Conservation (phyloP, 1,140 invertebrate species). For the Zaprionus inermis region DNA sequence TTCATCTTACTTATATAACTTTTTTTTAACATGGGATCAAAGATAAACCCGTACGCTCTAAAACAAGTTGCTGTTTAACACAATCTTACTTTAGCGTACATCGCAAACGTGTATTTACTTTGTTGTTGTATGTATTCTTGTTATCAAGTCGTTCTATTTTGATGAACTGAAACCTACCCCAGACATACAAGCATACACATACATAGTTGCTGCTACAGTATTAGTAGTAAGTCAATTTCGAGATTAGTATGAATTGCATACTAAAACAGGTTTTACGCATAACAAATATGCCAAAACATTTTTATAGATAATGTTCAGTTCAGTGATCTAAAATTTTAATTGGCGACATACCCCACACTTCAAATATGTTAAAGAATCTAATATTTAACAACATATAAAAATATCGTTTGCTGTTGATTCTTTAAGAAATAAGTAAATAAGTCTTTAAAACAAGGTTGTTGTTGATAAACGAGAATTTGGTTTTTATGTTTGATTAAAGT, state of each 20-base stretch:
- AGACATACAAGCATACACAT: background rate
- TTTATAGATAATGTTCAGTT: slow-evolving; percentile 10
- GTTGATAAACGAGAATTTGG: slow-evolving; percentile 18
- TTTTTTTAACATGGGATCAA: background rate
- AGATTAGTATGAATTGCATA: slow-evolving; percentile 18
- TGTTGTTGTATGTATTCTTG: background rate
- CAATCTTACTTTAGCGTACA: background rate
- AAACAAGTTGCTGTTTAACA: slow-evolving; percentile 25
- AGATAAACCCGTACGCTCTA: background rate
- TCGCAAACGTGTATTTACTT: slow-evolving; percentile 2
- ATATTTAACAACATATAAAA: background rate
- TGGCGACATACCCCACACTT: background rate
- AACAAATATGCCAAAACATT: slow-evolving; percentile 11
- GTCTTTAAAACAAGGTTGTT: slow-evolving; percentile 8
- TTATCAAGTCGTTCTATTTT: slow-evolving; percentile 39
- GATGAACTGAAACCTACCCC: slow-evolving; percentile 14
- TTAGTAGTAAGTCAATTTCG: background rate
- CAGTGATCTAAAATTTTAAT: slow-evolving; percentile 4
- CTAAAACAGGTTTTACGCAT: slow-evolving; percentile 24
- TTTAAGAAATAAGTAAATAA: background rate
- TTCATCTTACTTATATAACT: slow-evolving; percentile 11
- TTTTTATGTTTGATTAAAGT: background rate
- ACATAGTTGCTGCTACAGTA: background rate
- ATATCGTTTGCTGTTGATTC: background rate
- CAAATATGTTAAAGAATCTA: background rate